Evolutionary conservation across 2,113 vertebrate genomes (phyloP), one percentile per base, ranked within the genome.

Genomic region (Speoplatyrhinus poulsoni): DNA sequence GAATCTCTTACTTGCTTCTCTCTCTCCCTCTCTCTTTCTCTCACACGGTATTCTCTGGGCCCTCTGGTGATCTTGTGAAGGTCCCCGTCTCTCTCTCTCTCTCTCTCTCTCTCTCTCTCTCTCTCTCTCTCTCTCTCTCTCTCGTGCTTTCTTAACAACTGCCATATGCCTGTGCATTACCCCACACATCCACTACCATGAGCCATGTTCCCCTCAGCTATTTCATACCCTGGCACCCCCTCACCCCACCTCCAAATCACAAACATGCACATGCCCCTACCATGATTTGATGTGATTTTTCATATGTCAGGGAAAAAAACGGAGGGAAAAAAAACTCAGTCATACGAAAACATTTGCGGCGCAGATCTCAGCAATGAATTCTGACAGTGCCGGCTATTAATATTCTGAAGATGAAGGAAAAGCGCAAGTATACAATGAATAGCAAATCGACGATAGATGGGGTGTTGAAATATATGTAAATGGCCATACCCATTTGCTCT

Each of bases 151-250:
- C 84, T 79, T 86, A 89, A 90, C 86, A 82, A 89, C 81, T 80
- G 80, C 86, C 90, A 90, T 91, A 91, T 91, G 89, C 86, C 82
- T 80, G 49, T 57, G 62, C 76, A 72, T 77, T 46, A 16, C 71
- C 59, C 56, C 75, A 70, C 71, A 12, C 63, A 59, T 59, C 61
- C 58, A 54, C 48, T 7, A 61, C 26, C 60, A 1, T 77, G 82
- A 82, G 85, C 85, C 81, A 67, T 72, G 9, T 55, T 75, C 76
- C 64, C 60, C 3, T 41, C 60, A 67, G 75, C 62, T 66, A 32
- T 62, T 67, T 33, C 32, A 47, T 48, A 66, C 59, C 26, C 55
- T 52, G 76, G 16, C 72, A 46, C 68, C 70, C 65, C 73, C 76
- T 75, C 60, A 70, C 69, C 76, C 77, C 58, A 70, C 69, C 17